Evolutionary conservation across 1,140 invertebrate species (phyloP).

Genomic region (Littorina saxatilis): DNA sequence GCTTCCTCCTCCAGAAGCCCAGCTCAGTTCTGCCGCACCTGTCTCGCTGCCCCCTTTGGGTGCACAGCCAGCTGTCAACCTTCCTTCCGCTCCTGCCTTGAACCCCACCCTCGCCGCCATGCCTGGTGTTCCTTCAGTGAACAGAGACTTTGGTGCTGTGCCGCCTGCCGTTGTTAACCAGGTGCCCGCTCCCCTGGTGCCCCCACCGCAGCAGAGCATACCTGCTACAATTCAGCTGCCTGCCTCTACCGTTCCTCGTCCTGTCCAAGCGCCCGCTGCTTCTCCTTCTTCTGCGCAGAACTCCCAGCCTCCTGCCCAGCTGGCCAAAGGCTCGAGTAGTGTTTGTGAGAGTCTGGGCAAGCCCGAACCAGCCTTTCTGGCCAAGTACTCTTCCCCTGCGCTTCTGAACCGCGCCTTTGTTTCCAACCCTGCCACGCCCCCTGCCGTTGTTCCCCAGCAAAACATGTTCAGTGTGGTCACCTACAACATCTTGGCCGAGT

Average conservation of each 20-base stretch:
- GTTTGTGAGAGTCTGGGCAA: constrained; percentile 19
- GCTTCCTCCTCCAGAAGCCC: too few relatives aligned
- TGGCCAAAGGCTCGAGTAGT: constrained; percentile 3
- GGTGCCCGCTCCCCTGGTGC: neutral
- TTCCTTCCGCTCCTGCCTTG: too few relatives aligned
- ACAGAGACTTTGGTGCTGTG: neutral
- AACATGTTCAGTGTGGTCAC: constrained; percentile 69
- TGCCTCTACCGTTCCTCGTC: too few relatives aligned
- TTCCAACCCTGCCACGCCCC: constrained; percentile 55
- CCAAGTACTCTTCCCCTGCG: constrained; percentile 42
- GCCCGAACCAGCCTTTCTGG: constrained; percentile 23
- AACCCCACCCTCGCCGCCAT: neutral
- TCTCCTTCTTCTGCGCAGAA: neutral
- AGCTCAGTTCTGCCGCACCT: neutral
- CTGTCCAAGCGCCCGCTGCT: too few relatives aligned
- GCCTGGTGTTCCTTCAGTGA: neutral
- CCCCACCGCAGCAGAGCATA: neutral
- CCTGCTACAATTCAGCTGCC: too few relatives aligned
- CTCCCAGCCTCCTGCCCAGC: neutral
- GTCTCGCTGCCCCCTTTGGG: too few relatives aligned
- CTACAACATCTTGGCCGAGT: constrained; percentile 75
- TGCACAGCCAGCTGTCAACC: too few relatives aligned
- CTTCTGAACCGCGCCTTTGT: constrained; percentile 62
- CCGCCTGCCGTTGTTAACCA: neutral
- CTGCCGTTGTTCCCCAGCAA: constrained; percentile 41